A percentile compares a stretch with the other conserved stretches of the same genome.
Evolutionary conservation across 2,888 invertebrate genomes (phyloP).

Genomic region (Seira sanloemensis): DNA sequence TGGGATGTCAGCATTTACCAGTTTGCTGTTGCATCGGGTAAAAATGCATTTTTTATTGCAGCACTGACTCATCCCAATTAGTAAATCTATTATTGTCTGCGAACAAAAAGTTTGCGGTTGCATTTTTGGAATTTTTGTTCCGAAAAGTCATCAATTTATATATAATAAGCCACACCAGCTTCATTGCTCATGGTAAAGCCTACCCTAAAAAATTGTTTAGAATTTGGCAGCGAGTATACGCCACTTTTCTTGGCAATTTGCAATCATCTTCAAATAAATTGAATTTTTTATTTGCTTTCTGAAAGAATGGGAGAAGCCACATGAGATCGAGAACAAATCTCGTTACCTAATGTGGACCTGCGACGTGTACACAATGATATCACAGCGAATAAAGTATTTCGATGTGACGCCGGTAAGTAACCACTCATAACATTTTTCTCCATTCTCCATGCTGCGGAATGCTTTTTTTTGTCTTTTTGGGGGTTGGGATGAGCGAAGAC

Average conservation of each 20-base stretch:
- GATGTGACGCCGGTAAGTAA: constrained; percentile 30
- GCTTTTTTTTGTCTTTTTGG: no score
- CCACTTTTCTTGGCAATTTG: background rate
- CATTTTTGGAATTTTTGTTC: background rate
- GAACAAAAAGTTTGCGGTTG: background rate
- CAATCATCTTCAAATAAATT: background rate
- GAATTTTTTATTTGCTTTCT: background rate
- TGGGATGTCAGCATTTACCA: background rate
- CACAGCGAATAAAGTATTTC: constrained; percentile 31
- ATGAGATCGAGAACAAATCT: background rate
- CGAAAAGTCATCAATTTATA: background rate
- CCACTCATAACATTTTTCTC: no score
- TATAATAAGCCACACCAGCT: background rate
- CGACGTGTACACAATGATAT: constrained; percentile 39
- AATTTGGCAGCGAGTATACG: constrained; percentile 10
- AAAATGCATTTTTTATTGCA: background rate
- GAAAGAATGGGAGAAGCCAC: background rate
- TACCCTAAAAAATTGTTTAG: constrained; percentile 14
- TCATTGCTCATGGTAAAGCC: no score
- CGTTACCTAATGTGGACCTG: constrained; percentile 39
- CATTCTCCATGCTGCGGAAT: no score
- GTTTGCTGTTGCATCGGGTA: background rate
- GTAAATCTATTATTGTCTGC: no score
- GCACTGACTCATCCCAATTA: background rate
- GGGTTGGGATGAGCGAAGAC: constrained; percentile 7